Conservation (phyloP, 1,140 invertebrate species). For the Geopemphigus sp. region DNA sequence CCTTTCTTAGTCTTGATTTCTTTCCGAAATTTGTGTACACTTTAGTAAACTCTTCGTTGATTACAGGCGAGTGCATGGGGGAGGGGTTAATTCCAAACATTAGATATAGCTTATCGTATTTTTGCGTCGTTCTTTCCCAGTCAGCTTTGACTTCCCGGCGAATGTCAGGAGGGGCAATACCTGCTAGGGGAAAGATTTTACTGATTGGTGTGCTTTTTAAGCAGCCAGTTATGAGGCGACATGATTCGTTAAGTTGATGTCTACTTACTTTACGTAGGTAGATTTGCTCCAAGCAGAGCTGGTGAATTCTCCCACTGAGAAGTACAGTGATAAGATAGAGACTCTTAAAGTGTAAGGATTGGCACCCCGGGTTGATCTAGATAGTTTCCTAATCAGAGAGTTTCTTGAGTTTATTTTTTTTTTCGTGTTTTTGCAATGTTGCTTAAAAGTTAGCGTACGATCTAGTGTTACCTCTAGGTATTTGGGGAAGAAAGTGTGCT, state of each 20-base stretch:
- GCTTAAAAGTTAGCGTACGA: constrained; percentile 12
- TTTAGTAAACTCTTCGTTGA: not conserved
- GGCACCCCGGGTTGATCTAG: not conserved
- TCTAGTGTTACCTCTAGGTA: constrained; percentile 28
- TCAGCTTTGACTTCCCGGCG: too few species aligned
- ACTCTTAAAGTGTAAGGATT: too few species aligned
- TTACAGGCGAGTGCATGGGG: not conserved
- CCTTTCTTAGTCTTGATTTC: too few species aligned
- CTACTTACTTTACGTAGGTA: not conserved
- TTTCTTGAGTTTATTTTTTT: too few species aligned
- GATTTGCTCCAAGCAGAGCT: constrained; percentile 17
- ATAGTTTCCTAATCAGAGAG: constrained; percentile 29
- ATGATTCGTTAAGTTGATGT: constrained; percentile 6
- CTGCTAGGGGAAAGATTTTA: too few species aligned
- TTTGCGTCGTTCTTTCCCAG: too few species aligned
- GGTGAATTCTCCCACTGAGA: too few species aligned
- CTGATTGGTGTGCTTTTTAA: constrained; percentile 4
- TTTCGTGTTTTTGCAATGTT: constrained; percentile 22
- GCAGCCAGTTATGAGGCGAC: constrained; percentile 56
- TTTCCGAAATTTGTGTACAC: constrained; percentile 6
- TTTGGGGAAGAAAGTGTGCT: constrained; percentile 8
- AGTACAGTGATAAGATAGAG: too few species aligned
- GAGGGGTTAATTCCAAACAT: not conserved
- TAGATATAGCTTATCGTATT: not conserved
- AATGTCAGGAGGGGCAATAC: too few species aligned